Percentiles rank a stretch among this genome's conserved stretches.
Conservation (phyloP, 2,888 invertebrate species). For the Pollenia angustigena region DNA sequence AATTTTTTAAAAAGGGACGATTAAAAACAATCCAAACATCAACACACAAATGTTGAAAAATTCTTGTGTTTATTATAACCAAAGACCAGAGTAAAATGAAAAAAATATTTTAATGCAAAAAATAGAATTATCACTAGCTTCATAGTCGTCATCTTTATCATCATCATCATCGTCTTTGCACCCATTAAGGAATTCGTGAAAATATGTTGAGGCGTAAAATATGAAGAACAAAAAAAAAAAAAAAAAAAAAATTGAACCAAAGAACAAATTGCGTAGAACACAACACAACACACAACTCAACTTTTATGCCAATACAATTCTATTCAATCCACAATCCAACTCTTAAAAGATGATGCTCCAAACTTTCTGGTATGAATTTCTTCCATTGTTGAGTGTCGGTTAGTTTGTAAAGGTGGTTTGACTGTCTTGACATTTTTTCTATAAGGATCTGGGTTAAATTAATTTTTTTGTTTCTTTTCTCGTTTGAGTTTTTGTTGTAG, state of each 20-base stretch:
- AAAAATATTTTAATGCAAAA: slow-evolving; percentile 60
- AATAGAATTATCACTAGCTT: slow-evolving; percentile 41
- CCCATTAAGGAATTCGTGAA: slow-evolving; percentile 74
- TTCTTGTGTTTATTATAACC: slow-evolving; percentile 32
- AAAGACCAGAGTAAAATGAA: slow-evolving; percentile 43
- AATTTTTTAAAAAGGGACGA: slow-evolving; percentile 35
- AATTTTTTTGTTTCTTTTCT: slow-evolving; percentile 39
- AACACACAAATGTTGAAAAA: slow-evolving; percentile 64
- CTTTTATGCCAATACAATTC: slow-evolving; percentile 41
- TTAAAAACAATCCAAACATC: slow-evolving; percentile 54
- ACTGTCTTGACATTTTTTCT: slow-evolving; percentile 26
- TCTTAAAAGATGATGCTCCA: slow-evolving; percentile 43
- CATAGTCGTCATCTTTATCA: slow-evolving; percentile 52
- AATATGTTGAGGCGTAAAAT: slow-evolving; percentile 69
- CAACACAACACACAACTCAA: slow-evolving; percentile 32
- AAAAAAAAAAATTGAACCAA: slow-evolving; percentile 23
- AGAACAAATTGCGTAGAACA: slow-evolving; percentile 52
- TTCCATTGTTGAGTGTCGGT: slow-evolving; percentile 57
- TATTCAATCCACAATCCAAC: slow-evolving; percentile 55
- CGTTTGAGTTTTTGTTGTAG: neutral
- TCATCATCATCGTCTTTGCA: slow-evolving; percentile 38
- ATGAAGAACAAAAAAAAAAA: neutral
- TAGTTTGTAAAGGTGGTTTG: slow-evolving; percentile 42
- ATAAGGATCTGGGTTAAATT: slow-evolving; percentile 36
- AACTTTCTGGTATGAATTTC: slow-evolving; percentile 55